A percentile compares a stretch with the other conserved stretches of the same genome.
Evolutionary conservation across 2,888 invertebrate genomes (phyloP).

Genomic region (Dichetophora obliterata): DNA sequence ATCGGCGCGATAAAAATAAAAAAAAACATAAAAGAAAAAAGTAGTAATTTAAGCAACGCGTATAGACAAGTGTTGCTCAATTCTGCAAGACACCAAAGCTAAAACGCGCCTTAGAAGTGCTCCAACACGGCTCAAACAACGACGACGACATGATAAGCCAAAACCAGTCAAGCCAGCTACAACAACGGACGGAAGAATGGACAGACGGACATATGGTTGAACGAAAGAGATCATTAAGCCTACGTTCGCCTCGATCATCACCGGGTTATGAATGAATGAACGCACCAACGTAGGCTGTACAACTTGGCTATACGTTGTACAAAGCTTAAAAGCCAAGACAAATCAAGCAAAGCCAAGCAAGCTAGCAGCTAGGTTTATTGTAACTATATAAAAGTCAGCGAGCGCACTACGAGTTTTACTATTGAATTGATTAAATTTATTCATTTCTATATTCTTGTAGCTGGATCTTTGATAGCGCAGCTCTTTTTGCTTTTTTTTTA

Average conservation of each 20-base stretch:
- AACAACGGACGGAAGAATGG: background rate
- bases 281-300: constrained; percentile 28
- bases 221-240: constrained; percentile 35
- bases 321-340: background rate
- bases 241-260: constrained; percentile 33
- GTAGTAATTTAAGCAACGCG: background rate
- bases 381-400: background rate
- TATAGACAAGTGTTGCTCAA: constrained; percentile 33
- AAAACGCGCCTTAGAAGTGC: constrained; percentile 2
- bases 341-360: constrained; percentile 15
- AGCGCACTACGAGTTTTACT: constrained; percentile 21
- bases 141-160: constrained; percentile 24
- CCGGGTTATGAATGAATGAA: constrained; percentile 39
- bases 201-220: background rate
- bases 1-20: background rate
- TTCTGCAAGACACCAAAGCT: constrained; percentile 16
- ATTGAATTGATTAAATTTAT: constrained; percentile 38
- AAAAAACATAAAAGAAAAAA: background rate
- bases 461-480: background rate
- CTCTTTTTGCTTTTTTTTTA: background rate
- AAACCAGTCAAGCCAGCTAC: constrained; percentile 29
- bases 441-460: constrained; percentile 14
- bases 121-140: background rate
- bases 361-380: background rate
- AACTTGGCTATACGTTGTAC: background rate